Evolutionary conservation across 2,113 vertebrate species (phyloP), one percentile per base, ranked within the genome.

Genomic region (Thamnaconus septentrionalis): DNA sequence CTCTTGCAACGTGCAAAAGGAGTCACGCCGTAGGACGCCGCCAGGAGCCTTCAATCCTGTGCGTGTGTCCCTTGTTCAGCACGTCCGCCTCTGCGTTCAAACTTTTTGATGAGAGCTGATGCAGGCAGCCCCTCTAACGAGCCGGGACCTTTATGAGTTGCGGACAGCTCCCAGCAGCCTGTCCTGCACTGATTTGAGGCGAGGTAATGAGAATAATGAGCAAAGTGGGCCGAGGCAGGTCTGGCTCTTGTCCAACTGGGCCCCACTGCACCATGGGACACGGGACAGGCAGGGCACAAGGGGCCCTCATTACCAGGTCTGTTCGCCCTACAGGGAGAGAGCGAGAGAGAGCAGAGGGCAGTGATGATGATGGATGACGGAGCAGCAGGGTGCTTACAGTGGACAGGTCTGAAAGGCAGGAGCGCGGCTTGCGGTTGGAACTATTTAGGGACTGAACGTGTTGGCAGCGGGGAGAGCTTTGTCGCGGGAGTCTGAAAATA

Each of bases 141-240:
- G 88, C 73, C 40, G 43, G 64, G 85, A 89, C 82, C 80, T 84
- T 90, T 87, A 86, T 81, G 80, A 91, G 90, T 82, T 88, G 88
- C 63, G 87, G 90, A 92, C 89, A 91, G 90, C 90, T 91, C 89
- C 81, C 88, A 91, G 89, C 85, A 60, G 86, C 88, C 75, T 89
- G 90, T 91, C 88, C 81, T 61, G 64, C 41, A 5, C 79, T 92
- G 92, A 93, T 91, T 90, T 90, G 90, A 91, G 75, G 75, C 60
- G 57, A 87, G 59, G 79, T 91, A 91, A 92, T 91, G 89, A 92
- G 85, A 91, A 90, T 92, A 92, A 93, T 91, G 88, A 92, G 85
- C 84, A 75, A 74, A 69, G 63, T 75, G 84, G 73, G 71, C 69
- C 7, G 59, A 79, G 60, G 84, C 76, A 77, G 18, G 75, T 69